A percentile compares a stretch with the other conserved stretches of the same genome.
These are phyloP conservation scores for Serinus canaria DNA, from an alignment of 2,113 vertebrate genomes.

Conservation along the genomic window DNA sequence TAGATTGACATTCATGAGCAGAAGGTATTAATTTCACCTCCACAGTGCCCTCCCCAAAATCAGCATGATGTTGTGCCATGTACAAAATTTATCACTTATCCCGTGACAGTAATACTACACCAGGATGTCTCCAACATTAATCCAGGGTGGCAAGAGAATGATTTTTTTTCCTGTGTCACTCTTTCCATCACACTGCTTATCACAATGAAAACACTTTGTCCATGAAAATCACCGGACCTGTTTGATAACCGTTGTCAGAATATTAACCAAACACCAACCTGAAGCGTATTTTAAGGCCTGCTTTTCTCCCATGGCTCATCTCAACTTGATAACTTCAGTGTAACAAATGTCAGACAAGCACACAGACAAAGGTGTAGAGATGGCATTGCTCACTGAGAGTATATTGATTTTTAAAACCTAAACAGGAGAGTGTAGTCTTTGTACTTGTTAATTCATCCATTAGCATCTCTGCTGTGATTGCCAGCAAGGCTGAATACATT, in stretches of 20 bases:
- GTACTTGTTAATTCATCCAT: background rate
- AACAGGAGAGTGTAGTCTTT: background rate
- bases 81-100: constrained; percentile 26
- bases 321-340: background rate
- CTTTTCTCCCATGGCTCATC: background rate
- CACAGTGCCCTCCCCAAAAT: background rate
- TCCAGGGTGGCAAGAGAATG: background rate
- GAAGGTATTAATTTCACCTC: constrained; percentile 40
- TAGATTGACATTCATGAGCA: constrained; percentile 10
- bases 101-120: background rate
- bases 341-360: background rate
- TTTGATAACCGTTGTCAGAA: background rate
- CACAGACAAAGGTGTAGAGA: background rate
- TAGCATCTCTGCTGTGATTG: background rate
- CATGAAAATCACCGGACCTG: background rate
- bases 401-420: background rate
- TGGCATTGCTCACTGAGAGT: background rate
- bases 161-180: background rate
- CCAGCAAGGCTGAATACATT: background rate
- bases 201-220: background rate
- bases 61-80: background rate
- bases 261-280: background rate
- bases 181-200: background rate
- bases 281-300: background rate
- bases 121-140: background rate